Base-by-base conservation (phyloP, 2,888 invertebrate species). In the Leptinotarsa juncta region DNA sequence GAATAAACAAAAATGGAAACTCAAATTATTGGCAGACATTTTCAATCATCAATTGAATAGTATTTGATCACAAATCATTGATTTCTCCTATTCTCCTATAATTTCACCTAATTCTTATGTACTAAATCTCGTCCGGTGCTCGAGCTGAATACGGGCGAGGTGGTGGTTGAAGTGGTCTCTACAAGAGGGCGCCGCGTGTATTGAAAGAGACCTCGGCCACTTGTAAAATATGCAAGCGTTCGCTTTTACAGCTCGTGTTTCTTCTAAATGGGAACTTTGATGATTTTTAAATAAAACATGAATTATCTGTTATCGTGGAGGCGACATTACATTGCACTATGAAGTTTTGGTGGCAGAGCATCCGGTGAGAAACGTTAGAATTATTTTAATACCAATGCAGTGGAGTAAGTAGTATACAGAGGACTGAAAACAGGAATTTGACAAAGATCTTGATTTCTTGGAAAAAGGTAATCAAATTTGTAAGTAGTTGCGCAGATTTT, bases 211-310 rank as follows among this genome's bases (percentile, higher is more conserved):
- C 16, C 20, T 70, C 32, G 23, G 65, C 20, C 65, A 53, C 71
- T 71, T 60, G 71, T 81, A 75, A 80, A 81, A 80, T 78, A 81
- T 81, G 80, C 78, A 81, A 71, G 72, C 76, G 73, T 72, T 72
- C 78, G 70, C 77, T 75, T 72, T 77, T 79, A 75, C 76, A 70
- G 62, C 77, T 79, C 78, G 74, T 74, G 75, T 78, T 76, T 70
- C 74, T 72, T 74, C 76, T 79, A 74, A 80, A 80, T 81, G 78
- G 74, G 79, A 80, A 79, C 80, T 80, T 82, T 81, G 80, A 81
- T 82, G 78, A 79, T 80, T 78, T 78, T 80, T 82, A 78, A 80
- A 81, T 81, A 81, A 80, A 79, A 79, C 77, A 81, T 62, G 62
- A 62, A 73, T 77, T 76, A 77, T 74, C 70, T 76, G 76, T 71